Percentiles rank a stretch among this genome's conserved stretches.
Evolutionary conservation across 53 echinoderm and acorn worm genomes (phyloP).

Genomic region (Henricia sp.): DNA sequence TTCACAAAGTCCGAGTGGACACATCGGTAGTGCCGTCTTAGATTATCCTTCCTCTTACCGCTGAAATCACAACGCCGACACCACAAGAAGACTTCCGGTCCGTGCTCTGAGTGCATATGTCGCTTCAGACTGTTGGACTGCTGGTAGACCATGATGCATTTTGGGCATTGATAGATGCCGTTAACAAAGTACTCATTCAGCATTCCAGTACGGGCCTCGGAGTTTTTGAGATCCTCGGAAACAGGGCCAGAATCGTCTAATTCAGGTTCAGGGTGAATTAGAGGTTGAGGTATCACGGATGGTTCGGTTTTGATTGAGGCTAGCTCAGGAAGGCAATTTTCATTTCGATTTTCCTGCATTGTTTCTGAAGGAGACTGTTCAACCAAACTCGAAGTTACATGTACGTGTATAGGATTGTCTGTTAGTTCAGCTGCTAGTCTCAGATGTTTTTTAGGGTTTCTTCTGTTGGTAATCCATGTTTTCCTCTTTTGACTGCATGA

Average conservation of each 20-base stretch:
- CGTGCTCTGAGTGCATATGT: constrained; percentile 21
- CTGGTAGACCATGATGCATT: constrained; percentile 18
- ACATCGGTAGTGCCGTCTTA: constrained; percentile 15
- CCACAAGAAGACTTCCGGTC: constrained; percentile 7
- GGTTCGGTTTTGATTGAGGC: constrained; percentile 19
- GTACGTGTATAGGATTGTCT: too few species aligned
- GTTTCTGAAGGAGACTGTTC: neutral
- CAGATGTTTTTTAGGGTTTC: neutral
- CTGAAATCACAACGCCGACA: constrained; percentile 22
- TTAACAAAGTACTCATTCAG: neutral
- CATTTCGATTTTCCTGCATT: neutral
- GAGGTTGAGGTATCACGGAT: neutral
- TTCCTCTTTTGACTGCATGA: constrained; percentile 22
- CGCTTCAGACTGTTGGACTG: constrained; percentile 32
- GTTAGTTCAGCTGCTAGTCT: too few species aligned
- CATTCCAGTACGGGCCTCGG: neutral
- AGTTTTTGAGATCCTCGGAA: neutral
- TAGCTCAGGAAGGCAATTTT: neutral
- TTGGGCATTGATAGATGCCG: constrained; percentile 9
- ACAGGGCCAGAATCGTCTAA: neutral
- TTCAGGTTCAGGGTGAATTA: neutral
- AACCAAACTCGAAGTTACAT: neutral
- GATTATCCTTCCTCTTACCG: constrained; percentile 27
- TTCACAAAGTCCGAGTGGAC: neutral
- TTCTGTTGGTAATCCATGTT: neutral